Conservation (phyloP, 2,113 vertebrate genomes). For the Panurus biarmicus region DNA sequence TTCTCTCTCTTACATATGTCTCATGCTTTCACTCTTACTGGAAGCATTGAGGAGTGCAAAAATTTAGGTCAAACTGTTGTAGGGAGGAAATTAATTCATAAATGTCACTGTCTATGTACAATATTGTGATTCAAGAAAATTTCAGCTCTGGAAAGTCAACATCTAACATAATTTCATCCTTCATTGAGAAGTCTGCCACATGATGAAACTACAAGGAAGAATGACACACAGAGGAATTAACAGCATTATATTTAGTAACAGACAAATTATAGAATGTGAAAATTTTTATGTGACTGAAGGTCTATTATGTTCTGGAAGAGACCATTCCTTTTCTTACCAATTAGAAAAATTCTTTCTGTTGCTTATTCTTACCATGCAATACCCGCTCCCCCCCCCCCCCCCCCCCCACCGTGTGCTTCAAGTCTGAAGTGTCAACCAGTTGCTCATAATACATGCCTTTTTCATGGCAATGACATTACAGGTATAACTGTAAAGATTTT, state of each 20-base stretch:
- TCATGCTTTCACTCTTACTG: background rate
- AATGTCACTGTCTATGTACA: background rate
- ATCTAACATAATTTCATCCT: background rate
- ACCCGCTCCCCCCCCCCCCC: fast-evolving
- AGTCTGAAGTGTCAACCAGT: background rate
- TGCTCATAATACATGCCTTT: background rate
- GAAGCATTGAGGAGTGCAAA: background rate
- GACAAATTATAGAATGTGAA: background rate
- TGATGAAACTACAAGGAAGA: background rate
- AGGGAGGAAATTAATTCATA: background rate
- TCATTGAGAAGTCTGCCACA: background rate
- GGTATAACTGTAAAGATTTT: background rate
- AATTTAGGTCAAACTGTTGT: background rate
- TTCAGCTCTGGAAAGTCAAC: background rate
- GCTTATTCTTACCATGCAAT: background rate
- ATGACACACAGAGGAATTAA: background rate
- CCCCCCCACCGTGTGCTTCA: fast-evolving
- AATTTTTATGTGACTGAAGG: background rate
- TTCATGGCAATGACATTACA: background rate
- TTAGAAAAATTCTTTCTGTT: background rate
- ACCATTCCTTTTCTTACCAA: background rate
- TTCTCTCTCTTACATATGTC: background rate
- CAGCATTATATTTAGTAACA: slow-evolving; percentile 2
- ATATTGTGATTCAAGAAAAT: background rate
- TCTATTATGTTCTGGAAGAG: background rate